Percentiles rank a stretch among this genome's conserved stretches.
Conservation (phyloP, 2,888 invertebrate species). For the Nycteola revayana region DNA sequence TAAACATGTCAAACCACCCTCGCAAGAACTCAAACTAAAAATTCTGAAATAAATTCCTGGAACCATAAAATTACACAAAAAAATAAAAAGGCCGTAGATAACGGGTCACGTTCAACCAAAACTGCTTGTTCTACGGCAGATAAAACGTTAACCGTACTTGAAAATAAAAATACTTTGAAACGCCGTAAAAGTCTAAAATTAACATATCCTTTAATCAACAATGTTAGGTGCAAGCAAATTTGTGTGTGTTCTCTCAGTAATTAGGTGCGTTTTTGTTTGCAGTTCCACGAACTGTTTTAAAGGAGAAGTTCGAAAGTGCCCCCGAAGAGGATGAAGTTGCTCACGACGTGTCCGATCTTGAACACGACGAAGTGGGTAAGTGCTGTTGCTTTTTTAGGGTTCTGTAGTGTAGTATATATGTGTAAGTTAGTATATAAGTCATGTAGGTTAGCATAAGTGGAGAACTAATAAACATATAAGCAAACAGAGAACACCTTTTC, state of each 20-base stretch:
- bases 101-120: conserved; percentile 45
- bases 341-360: conserved; percentile 72
- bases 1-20: conserved; percentile 35
- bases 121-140: conserved; percentile 35
- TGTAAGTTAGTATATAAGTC: no score
- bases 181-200: conserved; percentile 67
- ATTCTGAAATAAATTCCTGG: conserved; percentile 32
- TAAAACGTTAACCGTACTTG: conserved; percentile 37
- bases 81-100: conserved; percentile 28
- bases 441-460: no score
- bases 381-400: conserved; percentile 50
- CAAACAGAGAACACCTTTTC: no score
- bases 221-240: conserved; percentile 16
- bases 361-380: conserved; percentile 79
- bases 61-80: conserved; percentile 33
- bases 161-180: conserved; percentile 55
- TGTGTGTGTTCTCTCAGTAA: conserved; percentile 25
- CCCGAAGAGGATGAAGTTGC: conserved; percentile 89
- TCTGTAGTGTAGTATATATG: no score
- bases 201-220: conserved; percentile 54
- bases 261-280: conserved; percentile 57
- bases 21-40: conserved; percentile 34
- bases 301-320: conserved; percentile 90
- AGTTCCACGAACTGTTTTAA: conserved; percentile 92
- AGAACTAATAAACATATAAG: no score